These are phyloP conservation scores for Pseudomyrmex flavicornis DNA, from an alignment of 1,140 invertebrate species.

Conservation along the genomic window DNA sequence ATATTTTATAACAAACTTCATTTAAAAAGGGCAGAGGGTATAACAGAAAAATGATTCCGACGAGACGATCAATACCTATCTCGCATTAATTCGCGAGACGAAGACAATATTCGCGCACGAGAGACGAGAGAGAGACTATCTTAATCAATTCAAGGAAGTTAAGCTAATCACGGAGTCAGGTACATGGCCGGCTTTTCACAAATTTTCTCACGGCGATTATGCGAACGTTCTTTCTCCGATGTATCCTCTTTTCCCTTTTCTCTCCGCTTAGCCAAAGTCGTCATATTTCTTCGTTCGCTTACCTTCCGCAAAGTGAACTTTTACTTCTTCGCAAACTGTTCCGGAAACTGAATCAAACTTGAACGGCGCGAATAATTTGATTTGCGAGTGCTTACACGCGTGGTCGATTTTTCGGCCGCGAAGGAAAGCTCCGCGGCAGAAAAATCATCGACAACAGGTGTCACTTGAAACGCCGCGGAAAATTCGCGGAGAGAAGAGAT, in stretches of 20 bases:
- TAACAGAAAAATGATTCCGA: background rate
- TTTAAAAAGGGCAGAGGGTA: background rate
- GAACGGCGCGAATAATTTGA: slow-evolving; percentile 31
- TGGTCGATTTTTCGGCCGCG: slow-evolving; percentile 14
- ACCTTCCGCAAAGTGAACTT: slow-evolving; percentile 26
- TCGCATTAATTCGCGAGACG: background rate
- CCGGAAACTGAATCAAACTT: slow-evolving; percentile 45
- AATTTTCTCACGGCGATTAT: slow-evolving; percentile 54
- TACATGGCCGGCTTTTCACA: slow-evolving; percentile 35
- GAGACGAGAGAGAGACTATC: background rate
- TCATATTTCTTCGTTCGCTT: slow-evolving; percentile 32
- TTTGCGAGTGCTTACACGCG: background rate
- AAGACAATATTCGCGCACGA: background rate
- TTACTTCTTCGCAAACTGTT: slow-evolving; percentile 33
- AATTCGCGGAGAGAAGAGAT: slow-evolving; percentile 2
- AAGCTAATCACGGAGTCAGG: slow-evolving; percentile 39
- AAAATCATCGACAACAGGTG: slow-evolving; percentile 58
- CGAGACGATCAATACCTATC: background rate
- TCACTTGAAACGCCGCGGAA: slow-evolving; percentile 17
- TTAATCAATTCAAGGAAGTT: slow-evolving; percentile 27
- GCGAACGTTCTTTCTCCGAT: background rate
- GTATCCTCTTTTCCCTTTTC: no score
- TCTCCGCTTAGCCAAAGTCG: slow-evolving; percentile 22
- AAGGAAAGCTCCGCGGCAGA: background rate
- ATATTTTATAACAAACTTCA: background rate